Percentiles rank a stretch among this genome's conserved stretches.
Conservation (phyloP, 2,797 vertebrate genomes). For the Centropyge bicolor region DNA sequence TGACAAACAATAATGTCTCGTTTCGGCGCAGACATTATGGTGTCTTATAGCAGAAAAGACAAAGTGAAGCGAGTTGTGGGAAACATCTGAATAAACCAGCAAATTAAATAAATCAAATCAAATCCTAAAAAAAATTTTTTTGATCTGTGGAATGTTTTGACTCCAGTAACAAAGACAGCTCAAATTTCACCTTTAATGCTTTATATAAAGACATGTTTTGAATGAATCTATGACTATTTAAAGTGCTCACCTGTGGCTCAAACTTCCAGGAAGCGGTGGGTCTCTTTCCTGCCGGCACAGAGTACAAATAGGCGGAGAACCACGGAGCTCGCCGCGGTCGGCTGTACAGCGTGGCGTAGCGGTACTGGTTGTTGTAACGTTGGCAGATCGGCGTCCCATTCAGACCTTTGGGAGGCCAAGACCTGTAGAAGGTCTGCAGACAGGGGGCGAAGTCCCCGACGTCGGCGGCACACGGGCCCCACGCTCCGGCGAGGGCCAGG, state of each 20-base stretch:
- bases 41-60: background rate
- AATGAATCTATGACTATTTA: background rate
- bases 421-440: conserved; percentile 73
- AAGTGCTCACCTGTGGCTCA: conserved; percentile 80
- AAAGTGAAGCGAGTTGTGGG: background rate
- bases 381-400: conserved; percentile 79
- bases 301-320: conserved; percentile 80
- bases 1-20: too few relatives aligned
- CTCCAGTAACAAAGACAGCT: background rate
- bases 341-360: conserved; percentile 81
- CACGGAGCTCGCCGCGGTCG: conserved; percentile 71
- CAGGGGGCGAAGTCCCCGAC: conserved; percentile 79
- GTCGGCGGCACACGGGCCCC: conserved; percentile 51
- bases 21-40: background rate
- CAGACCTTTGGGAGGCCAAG: conserved; percentile 78
- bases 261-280: conserved; percentile 77
- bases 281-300: conserved; percentile 66
- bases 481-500: conserved; percentile 22
- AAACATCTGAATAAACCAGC: background rate
- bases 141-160: background rate
- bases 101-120: background rate
- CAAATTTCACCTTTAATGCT: too few relatives aligned
- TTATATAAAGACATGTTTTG: background rate
- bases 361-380: conserved; percentile 70
- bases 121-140: background rate